phyloP scores from a whole-genome alignment of 1,140 invertebrate species.

The Bombus balteatus region DNA sequence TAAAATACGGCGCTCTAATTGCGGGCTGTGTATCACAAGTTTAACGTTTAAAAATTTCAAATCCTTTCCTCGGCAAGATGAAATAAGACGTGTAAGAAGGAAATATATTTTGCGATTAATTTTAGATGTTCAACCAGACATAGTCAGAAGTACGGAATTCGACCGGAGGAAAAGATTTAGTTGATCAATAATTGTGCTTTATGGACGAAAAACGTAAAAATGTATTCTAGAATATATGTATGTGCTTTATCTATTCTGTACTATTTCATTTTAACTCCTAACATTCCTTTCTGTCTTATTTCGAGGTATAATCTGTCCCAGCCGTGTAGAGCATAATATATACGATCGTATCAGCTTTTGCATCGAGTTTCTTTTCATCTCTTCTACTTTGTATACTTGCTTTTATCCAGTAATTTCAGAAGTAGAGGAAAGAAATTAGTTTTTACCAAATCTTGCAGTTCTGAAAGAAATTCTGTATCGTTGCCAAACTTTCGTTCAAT shows the following conservation, averaged over 20 bases:
- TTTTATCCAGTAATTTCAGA: not conserved
- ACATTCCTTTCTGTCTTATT: not conserved
- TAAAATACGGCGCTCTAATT: not conserved
- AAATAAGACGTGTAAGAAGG: too few species aligned
- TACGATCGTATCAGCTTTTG: not conserved
- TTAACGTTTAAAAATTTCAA: not conserved
- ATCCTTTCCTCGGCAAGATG: not conserved
- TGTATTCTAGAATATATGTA: not conserved
- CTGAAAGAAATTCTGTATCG: too few species aligned
- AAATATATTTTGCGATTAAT: not conserved
- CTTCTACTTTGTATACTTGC: not conserved
- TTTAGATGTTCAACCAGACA: not conserved
- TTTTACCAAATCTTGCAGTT: not conserved
- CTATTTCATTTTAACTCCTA: too few species aligned
- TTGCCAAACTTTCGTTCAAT: not conserved
- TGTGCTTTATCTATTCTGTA: too few species aligned
- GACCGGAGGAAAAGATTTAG: too few species aligned
- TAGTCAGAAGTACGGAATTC: not conserved
- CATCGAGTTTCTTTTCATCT: not conserved
- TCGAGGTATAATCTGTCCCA: not conserved
- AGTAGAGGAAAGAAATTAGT: not conserved
- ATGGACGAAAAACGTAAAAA: too few species aligned
- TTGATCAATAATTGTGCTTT: too few species aligned
- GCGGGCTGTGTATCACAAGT: not conserved
- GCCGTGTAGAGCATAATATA: not conserved